Base-by-base conservation (phyloP, 2,113 vertebrate genomes). In the Gobiocypris rarus region DNA sequence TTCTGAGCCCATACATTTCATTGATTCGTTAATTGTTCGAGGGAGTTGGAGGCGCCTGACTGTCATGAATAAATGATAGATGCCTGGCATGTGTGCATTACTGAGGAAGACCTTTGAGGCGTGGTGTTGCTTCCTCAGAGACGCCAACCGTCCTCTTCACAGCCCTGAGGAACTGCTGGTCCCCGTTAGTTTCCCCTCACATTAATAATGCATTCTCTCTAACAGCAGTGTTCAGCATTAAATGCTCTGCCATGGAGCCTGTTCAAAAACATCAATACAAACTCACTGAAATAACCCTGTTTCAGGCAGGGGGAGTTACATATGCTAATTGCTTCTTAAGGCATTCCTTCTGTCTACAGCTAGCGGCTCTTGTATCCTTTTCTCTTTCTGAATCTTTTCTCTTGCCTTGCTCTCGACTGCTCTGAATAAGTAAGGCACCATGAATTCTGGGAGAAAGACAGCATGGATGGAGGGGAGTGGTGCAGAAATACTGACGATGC, bases 21-120 rank as follows among this genome's bases (percentile, higher is more conserved):
- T 94, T 81, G 93, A 94, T 94, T 91, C 26, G 19, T 88, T 95
- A 92, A 95, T 94, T 94, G 91, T 90, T 48, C 0, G 69, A 90
- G 91, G 91, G 84, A 86, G 88, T 88, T 88, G 88, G 87, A 90
- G 89, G 91, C 87, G 85, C 78, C 90, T 88, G 90, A 69, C 89
- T 84, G 87, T 89, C 87, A 87, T 93, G 88, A 93, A 92, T 94
- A 92, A 92, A 92, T 92, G 88, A 94, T 93, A 89, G 83, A 86
- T 83, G 86, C 84, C 89, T 92, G 88, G 92, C 87, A 81, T 24
- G 83, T 86, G 81, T 76, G 86, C 89, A 90, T 89, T 89, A 89
- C 79, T 69, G 82, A 85, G 15, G 84, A 82, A 86, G 69, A 89
- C 74, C 86, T 82, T 78, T 34, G 85, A 75, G 74, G 78, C 82